Evolutionary conservation across 2,113 vertebrate genomes (phyloP).

Genomic region (Andinoacara biseriatus): DNA sequence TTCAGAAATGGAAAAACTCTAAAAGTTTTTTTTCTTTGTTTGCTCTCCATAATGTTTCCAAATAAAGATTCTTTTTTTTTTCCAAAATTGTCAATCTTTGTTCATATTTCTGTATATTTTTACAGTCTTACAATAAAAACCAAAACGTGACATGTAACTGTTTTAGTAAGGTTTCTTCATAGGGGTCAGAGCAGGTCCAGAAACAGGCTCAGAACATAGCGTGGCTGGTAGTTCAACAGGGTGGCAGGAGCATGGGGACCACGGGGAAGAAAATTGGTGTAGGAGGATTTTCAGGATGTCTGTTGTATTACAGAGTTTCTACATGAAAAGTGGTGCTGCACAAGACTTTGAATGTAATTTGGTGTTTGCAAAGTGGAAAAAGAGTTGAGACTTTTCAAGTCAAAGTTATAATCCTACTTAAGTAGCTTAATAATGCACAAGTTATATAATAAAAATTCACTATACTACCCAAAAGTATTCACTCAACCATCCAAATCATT

Average conservation of each 20-base stretch:
- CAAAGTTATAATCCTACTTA: too few species aligned
- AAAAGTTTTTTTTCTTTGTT: conserved; percentile 47
- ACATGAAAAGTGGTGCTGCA: too few species aligned
- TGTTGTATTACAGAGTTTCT: too few species aligned
- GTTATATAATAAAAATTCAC: too few species aligned
- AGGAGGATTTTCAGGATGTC: too few species aligned
- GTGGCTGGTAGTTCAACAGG: background rate
- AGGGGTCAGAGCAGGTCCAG: background rate
- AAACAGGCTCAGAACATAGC: background rate
- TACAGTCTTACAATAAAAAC: background rate
- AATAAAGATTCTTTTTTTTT: conserved; percentile 10
- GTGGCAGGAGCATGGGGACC: too few species aligned
- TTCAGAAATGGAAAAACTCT: conserved; percentile 84
- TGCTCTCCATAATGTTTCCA: conserved; percentile 59
- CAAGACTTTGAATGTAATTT: too few species aligned
- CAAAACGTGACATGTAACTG: background rate
- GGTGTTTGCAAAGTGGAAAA: background rate
- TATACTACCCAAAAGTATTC: too few species aligned
- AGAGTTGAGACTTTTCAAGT: too few species aligned
- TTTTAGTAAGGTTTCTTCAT: background rate
- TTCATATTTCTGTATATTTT: background rate
- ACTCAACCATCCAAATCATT: too few species aligned
- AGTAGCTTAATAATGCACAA: too few species aligned
- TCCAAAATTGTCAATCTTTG: background rate
- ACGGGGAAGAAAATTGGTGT: too few species aligned